Percentiles rank a stretch among this genome's conserved stretches.
Conservation (phyloP, 92 coral and sea anemone genomes). For the Muricea muricata region DNA sequence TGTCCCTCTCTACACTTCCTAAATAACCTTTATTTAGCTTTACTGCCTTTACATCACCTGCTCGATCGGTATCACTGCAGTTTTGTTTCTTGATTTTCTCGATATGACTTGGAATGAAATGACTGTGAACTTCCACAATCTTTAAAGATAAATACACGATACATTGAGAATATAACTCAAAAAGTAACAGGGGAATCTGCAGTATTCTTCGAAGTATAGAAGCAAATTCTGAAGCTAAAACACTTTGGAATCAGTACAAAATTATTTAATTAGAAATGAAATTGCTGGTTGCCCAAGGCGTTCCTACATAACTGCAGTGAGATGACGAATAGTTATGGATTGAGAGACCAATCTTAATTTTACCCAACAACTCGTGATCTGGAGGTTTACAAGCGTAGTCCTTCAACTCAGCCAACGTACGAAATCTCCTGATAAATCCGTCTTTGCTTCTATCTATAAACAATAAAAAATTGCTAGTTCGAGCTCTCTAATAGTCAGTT, state of each 20-base stretch:
- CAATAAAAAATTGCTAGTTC: background rate
- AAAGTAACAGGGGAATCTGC: too few relatives aligned
- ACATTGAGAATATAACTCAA: background rate
- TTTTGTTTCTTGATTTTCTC: conserved; percentile 71
- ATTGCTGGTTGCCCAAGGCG: too few relatives aligned
- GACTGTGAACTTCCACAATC: conserved; percentile 83
- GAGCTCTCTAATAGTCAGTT: too few relatives aligned
- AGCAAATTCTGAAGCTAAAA: too few relatives aligned
- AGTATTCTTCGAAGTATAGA: background rate
- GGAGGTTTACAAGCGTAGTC: conserved; percentile 78
- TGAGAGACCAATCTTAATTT: conserved; percentile 74
- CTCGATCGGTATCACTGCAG: conserved; percentile 68
- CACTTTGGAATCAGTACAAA: too few relatives aligned
- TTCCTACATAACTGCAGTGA: too few relatives aligned
- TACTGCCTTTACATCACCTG: conserved; percentile 62
- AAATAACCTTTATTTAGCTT: background rate
- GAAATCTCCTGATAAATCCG: conserved; percentile 68
- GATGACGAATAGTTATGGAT: background rate
- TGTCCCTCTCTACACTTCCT: too few relatives aligned
- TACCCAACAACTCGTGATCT: conserved; percentile 82
- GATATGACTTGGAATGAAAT: conserved; percentile 63
- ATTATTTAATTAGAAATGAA: too few relatives aligned
- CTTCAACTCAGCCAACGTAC: conserved; percentile 60
- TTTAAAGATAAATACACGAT: background rate
- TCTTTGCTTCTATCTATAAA: conserved; percentile 69